phyloP scores from a whole-genome alignment of 2,888 invertebrate genomes.

The Halocaridina rubra region DNA sequence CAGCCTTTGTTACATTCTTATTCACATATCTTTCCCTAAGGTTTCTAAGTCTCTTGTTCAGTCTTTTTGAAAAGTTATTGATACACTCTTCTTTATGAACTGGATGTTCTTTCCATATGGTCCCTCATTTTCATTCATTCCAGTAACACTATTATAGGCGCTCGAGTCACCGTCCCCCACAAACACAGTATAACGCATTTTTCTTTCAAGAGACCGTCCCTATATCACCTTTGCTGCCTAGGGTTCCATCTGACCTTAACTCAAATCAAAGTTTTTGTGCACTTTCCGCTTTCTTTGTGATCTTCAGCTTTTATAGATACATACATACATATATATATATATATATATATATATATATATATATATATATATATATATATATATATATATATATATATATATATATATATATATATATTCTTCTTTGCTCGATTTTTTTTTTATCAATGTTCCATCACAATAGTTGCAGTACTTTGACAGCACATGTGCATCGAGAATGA shows the following conservation, averaged over 20 bases:
- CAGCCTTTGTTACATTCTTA: background rate
- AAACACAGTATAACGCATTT: background rate
- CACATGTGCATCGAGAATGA: background rate
- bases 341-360: slow-evolving; percentile 5
- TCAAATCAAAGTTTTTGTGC: background rate
- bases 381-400: background rate
- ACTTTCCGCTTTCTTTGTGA: background rate
- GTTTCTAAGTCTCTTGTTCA: background rate
- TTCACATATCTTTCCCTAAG: background rate
- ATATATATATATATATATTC: slow-evolving; percentile 9
- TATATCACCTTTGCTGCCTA: background rate
- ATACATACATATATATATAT: background rate
- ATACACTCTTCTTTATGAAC: background rate
- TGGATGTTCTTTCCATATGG: background rate
- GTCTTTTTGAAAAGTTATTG: background rate
- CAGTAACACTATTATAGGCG: too few relatives aligned
- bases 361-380: slow-evolving; percentile 7
- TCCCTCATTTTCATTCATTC: background rate
- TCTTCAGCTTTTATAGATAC: too few relatives aligned
- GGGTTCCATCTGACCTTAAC: background rate
- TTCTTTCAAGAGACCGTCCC: background rate
- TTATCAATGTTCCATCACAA: background rate
- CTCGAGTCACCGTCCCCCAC: background rate
- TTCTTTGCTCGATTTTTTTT: background rate
- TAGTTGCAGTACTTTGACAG: background rate